These are phyloP conservation scores for Petrolisthes cinctipes DNA, from an alignment of 2,888 invertebrate species.

Conservation along the genomic window DNA sequence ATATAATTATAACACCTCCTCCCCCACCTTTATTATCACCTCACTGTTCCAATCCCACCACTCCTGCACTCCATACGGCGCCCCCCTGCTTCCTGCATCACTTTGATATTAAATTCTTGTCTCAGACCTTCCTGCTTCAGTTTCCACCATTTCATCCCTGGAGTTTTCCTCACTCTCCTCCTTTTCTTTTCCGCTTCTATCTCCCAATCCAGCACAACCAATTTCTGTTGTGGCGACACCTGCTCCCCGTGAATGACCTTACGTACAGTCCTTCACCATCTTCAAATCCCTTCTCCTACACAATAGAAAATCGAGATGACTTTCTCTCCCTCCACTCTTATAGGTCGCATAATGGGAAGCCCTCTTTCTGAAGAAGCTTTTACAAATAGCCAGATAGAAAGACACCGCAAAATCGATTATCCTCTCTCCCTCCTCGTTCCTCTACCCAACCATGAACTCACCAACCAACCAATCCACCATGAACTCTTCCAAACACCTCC, in stretches of 20 bases:
- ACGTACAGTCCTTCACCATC: not conserved
- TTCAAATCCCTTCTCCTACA: not conserved
- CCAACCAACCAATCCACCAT: too few species aligned
- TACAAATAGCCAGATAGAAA: too few species aligned
- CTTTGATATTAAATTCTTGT: too few species aligned
- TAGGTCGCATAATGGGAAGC: too few species aligned
- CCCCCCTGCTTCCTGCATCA: not conserved
- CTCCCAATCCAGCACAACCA: slow-evolving; percentile 2
- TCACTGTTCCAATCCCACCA: too few species aligned
- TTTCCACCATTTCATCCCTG: slow-evolving; percentile 4
- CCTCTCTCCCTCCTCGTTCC: too few species aligned
- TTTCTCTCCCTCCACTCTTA: slow-evolving; percentile 2
- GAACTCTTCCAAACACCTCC: too few species aligned
- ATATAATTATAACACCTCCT: too few species aligned
- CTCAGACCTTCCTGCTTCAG: not conserved
- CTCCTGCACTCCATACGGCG: not conserved
- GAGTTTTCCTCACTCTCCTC: not conserved
- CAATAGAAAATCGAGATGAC: not conserved
- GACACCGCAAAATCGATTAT: too few species aligned
- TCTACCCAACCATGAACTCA: too few species aligned
- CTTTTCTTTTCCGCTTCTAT: not conserved
- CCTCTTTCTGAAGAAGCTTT: too few species aligned
- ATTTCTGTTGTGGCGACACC: not conserved
- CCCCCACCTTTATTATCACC: too few species aligned
- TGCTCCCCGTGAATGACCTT: not conserved